A percentile compares a stretch with the other conserved stretches of the same genome.
Conservation (phyloP, 2,797 vertebrate species). For the Chromis chromis region DNA sequence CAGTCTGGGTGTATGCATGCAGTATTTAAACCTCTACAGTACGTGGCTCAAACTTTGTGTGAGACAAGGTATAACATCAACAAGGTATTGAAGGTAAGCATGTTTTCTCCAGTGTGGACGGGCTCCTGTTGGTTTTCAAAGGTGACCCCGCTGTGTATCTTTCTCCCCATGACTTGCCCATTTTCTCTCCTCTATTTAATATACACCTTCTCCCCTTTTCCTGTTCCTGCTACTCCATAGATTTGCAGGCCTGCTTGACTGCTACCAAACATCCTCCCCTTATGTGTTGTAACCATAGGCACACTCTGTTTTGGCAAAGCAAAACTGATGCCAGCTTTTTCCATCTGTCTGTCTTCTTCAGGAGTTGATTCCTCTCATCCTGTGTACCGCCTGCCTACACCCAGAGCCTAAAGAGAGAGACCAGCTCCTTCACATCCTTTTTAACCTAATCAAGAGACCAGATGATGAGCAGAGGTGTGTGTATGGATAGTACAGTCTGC, state of each 20-base stretch:
- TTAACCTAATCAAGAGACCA: slow-evolving; percentile 98
- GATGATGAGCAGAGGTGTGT: slow-evolving; percentile 96
- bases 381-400: slow-evolving; percentile 98
- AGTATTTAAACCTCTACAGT: slow-evolving; percentile 31
- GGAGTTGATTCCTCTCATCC: slow-evolving; percentile 98
- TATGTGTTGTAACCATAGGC: slow-evolving; percentile 30
- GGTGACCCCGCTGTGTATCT: slow-evolving; percentile 26
- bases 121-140: slow-evolving; percentile 50
- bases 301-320: background rate
- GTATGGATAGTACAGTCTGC: background rate
- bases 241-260: slow-evolving; percentile 50
- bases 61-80: slow-evolving; percentile 31
- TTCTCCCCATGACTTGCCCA: slow-evolving; percentile 19
- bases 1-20: slow-evolving; percentile 56
- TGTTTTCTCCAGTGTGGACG: slow-evolving; percentile 23
- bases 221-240: background rate
- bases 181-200: slow-evolving; percentile 22
- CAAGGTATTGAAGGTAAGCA: slow-evolving; percentile 39
- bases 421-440: slow-evolving; percentile 98
- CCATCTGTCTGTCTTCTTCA: slow-evolving; percentile 69
- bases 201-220: slow-evolving; percentile 4
- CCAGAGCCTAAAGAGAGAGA: slow-evolving; percentile 98
- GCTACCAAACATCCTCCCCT: slow-evolving; percentile 18
- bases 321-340: slow-evolving; percentile 38
- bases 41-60: slow-evolving; percentile 28